phyloP scores from a whole-genome alignment of 2,113 vertebrate species.

The Pipra filicauda region DNA sequence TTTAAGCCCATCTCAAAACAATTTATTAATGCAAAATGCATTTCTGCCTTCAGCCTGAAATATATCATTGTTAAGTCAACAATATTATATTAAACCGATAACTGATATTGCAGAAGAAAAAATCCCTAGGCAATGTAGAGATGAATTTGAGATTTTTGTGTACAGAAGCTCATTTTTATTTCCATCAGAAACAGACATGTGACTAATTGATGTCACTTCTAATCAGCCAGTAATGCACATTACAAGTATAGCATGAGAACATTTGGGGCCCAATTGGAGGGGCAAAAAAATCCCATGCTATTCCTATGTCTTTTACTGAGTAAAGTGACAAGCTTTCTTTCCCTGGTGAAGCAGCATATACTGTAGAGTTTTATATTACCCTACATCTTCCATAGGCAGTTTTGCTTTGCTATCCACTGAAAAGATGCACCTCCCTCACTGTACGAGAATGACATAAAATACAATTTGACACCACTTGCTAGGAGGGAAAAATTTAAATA shows the following conservation, averaged over 20 bases:
- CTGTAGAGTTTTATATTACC: constrained; percentile 34
- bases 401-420: background rate
- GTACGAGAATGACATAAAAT: background rate
- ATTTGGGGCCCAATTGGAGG: constrained; percentile 50
- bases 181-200: constrained; percentile 77
- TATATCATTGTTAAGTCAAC: constrained; percentile 98
- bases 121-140: constrained; percentile 86
- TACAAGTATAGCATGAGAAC: constrained; percentile 58
- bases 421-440: background rate
- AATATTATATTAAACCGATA: constrained; percentile 94
- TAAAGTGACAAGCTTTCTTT: constrained; percentile 43
- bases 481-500: background rate
- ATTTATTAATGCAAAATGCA: constrained; percentile 90
- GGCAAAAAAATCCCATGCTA: constrained; percentile 18
- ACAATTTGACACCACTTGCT: background rate
- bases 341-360: background rate
- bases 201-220: constrained; percentile 79
- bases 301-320: constrained; percentile 54
- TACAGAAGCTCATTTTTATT: constrained; percentile 84
- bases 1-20: constrained; percentile 82
- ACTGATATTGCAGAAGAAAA: constrained; percentile 84
- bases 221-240: constrained; percentile 68
- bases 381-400: background rate
- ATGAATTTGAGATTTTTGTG: constrained; percentile 84
- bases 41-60: constrained; percentile 87